Evolutionary conservation across 2,113 vertebrate species (phyloP), one percentile per base, ranked within the genome.

Genomic region (Cyanoramphus novaezelandiae): DNA sequence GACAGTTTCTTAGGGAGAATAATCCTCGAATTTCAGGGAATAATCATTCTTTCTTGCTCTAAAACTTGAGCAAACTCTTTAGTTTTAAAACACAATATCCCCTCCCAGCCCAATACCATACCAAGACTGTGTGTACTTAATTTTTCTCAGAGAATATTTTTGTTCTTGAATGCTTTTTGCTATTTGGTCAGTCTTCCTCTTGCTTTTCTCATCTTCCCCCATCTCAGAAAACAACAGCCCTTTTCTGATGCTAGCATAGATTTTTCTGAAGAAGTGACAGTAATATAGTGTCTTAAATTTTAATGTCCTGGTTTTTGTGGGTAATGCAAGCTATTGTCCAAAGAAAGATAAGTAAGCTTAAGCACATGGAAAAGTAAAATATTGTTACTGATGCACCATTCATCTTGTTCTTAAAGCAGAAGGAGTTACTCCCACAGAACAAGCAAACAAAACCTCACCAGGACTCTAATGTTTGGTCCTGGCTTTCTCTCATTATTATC

Each of bases 1-100:
- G 92, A 84, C 92, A 90, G 83, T 92, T 97, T 97, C 92, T 95
- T 95, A 91, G 91, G 95, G 92, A 96, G 87, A 90, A 93, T 97
- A 97, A 97, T 97, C 92, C 70, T 92, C 1, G 41, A 90, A 94
- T 97, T 97, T 96, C 95, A 96, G 78, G 69, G 69, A 82, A 79
- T 88, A 90, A 92, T 88, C 11, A 43, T 82, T 86, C 75, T 46
- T 93, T 86, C 63, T 82, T 83, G 25, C 83, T 77, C 39, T 85
- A 82, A 92, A 90, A 96, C 92, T 95, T 76, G 52, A 87, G 68
- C 67, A 92, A 81, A 92, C 41, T 65, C 41, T 68, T 65, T 35
- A 10, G 78, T 91, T 92, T 92, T 69, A 35, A 78, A 21, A 33
- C 43, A 75, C 27, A 67, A 28, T 74, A 65, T 92, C 20, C 33